Evolutionary conservation across 2,888 invertebrate genomes (phyloP).

Genomic region (Lacanobia oleracea): DNA sequence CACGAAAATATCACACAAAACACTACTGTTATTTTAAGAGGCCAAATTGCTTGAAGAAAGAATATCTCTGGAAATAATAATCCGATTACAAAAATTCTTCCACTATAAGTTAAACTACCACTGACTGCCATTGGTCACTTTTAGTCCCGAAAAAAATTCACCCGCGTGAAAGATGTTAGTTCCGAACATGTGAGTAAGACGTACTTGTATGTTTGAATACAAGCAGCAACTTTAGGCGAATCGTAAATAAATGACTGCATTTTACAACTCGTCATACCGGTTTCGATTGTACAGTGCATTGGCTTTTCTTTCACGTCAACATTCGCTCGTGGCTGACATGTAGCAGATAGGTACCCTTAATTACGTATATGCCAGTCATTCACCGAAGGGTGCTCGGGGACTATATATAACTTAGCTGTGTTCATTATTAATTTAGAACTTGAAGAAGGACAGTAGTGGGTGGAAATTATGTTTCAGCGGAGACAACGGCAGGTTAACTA

Average conservation of each 20-base stretch:
- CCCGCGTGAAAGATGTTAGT: background rate
- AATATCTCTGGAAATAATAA: background rate
- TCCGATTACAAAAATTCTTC: background rate
- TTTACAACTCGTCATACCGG: constrained; percentile 51
- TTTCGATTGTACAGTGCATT: constrained; percentile 47
- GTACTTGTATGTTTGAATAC: constrained; percentile 23
- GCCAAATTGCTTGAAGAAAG: background rate
- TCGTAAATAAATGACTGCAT: constrained; percentile 40
- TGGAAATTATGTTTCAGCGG: background rate
- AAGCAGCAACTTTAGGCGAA: constrained; percentile 26
- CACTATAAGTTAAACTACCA: background rate
- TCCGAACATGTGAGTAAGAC: background rate
- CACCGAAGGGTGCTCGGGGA: constrained; percentile 20
- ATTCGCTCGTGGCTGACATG: constrained; percentile 13
- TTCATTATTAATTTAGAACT: background rate
- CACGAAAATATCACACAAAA: too few relatives aligned
- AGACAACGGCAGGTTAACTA: background rate
- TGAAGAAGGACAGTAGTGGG: background rate
- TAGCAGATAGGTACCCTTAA: constrained; percentile 44
- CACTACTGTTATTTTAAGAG: too few relatives aligned
- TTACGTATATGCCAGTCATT: constrained; percentile 29
- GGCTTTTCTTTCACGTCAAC: constrained; percentile 40
- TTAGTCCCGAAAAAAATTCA: background rate
- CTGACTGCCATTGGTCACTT: background rate
- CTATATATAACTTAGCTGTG: constrained; percentile 16